Evolutionary conservation across 2,113 vertebrate species (phyloP), one percentile per base, ranked within the genome.

Genomic region (Clupea harengus): DNA sequence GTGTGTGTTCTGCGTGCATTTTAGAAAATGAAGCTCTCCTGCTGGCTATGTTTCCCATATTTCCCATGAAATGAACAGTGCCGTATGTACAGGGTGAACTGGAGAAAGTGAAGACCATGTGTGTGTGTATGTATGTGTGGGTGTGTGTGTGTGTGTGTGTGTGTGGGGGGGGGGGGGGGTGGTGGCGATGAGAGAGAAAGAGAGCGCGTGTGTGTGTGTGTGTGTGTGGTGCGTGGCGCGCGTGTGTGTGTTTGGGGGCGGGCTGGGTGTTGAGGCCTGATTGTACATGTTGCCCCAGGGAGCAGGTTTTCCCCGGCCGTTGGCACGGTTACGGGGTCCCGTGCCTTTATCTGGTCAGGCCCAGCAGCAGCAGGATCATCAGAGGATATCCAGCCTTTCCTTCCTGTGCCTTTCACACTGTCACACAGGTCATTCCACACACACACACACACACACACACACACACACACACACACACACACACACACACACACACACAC

Each of bases 331-430:
- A 84, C 89, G 89, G 92, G 54, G 83, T 75, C 84, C 85, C 90
- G 89, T 84, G 90, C 86, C 91, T 91, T 95, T 95, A 95, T 95
- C 94, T 95, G 87, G 87, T 85, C 86, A 83, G 88, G 88, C 90
- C 92, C 90, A 92, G 84, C 91, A 91, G 92, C 93, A 92, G 92
- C 91, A 91, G 93, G 92, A 92, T 92, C 92, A 95, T 94, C 92
- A 93, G 93, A 93, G 95, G 95, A 95, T 94, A 91, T 85, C 60
- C 88, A 86, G 90, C 90, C 92, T 94, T 95, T 95, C 94, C 94
- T 95, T 95, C 95, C 94, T 94, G 89, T 94, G 91, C 91, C 91
- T 94, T 93, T 94, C 92, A 93, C 93, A 93, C 93, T 90, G 92
- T 94, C 93, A 92, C 91, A 92, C 90, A 85, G 88, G 78, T 67